Percentiles rank a stretch among this genome's conserved stretches.
These are phyloP conservation scores for Rhinopomastus cyanomelas DNA, from an alignment of 2,113 vertebrate species.

Conservation along the genomic window DNA sequence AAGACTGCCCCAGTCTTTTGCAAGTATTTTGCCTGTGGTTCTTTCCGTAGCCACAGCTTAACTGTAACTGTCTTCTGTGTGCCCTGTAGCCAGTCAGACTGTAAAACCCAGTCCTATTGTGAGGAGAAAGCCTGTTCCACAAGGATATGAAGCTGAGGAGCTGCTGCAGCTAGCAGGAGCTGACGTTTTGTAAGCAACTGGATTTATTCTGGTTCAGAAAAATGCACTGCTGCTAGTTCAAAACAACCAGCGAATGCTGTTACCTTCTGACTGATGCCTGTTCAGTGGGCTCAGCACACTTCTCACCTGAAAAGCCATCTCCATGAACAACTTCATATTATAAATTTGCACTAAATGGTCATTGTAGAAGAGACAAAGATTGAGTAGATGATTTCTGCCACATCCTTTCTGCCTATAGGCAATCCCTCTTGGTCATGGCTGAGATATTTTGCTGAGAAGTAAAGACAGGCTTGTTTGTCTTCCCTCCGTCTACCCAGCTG, in stretches of 20 bases:
- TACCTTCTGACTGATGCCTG: neutral
- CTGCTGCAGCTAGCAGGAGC: neutral
- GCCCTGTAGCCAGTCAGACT: neutral
- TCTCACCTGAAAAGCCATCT: slow-evolving; percentile 1
- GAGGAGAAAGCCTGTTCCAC: neutral
- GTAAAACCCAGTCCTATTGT: neutral
- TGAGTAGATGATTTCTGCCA: neutral
- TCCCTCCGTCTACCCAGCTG: neutral
- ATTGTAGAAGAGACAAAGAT: slow-evolving; percentile 22
- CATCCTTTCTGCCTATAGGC: neutral
- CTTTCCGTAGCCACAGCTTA: neutral
- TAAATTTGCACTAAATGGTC: neutral
- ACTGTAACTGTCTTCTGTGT: neutral
- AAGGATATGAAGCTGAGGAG: neutral
- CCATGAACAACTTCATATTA: neutral
- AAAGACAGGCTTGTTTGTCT: slow-evolving; percentile 46
- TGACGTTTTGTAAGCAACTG: neutral
- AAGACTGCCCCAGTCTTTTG: neutral
- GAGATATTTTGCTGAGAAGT: neutral
- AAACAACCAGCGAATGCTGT: neutral
- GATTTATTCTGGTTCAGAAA: neutral
- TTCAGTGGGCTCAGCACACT: neutral
- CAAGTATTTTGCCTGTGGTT: neutral
- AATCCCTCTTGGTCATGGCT: slow-evolving; percentile 34
- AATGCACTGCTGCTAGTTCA: neutral